Conservation (phyloP, 2,888 invertebrate species). For the Hirtodrosophila trivittata region DNA sequence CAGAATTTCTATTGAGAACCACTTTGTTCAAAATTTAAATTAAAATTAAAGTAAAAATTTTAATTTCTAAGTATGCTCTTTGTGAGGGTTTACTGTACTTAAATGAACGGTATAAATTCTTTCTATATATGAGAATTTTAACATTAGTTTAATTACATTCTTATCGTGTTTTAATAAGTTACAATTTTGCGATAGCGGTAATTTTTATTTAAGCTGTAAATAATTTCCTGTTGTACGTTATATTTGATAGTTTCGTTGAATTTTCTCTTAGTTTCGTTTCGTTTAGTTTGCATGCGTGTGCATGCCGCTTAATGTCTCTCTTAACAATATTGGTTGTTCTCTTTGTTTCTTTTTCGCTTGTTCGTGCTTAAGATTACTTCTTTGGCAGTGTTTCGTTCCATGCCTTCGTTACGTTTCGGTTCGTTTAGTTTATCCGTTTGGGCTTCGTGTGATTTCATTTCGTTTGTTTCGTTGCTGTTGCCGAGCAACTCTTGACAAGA, state of each 20-base stretch:
- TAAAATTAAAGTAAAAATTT: too few relatives aligned
- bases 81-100: too few relatives aligned
- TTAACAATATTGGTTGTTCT: conserved; percentile 15
- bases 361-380: neutral
- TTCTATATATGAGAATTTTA: too few relatives aligned
- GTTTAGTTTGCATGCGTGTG: neutral
- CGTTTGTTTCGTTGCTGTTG: conserved; percentile 46
- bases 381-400: conserved; percentile 22
- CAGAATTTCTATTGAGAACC: too few relatives aligned
- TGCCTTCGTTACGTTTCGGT: conserved; percentile 6
- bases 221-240: too few relatives aligned
- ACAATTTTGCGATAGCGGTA: too few relatives aligned
- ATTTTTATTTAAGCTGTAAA: too few relatives aligned
- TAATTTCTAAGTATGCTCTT: too few relatives aligned
- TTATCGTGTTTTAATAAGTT: too few relatives aligned
- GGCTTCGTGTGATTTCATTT: conserved; percentile 10
- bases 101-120: too few relatives aligned
- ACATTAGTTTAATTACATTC: too few relatives aligned
- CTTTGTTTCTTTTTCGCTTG: conserved; percentile 21
- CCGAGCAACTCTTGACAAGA: conserved; percentile 58
- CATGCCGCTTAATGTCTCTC: conserved; percentile 9
- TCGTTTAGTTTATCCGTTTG: conserved; percentile 5
- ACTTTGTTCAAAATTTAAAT: too few relatives aligned
- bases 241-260: neutral
- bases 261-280: conserved; percentile 42